A percentile compares a stretch with the other conserved stretches of the same genome.
phyloP scores from a whole-genome alignment of 2,113 vertebrate species.

The Triplophysa dalaica region DNA sequence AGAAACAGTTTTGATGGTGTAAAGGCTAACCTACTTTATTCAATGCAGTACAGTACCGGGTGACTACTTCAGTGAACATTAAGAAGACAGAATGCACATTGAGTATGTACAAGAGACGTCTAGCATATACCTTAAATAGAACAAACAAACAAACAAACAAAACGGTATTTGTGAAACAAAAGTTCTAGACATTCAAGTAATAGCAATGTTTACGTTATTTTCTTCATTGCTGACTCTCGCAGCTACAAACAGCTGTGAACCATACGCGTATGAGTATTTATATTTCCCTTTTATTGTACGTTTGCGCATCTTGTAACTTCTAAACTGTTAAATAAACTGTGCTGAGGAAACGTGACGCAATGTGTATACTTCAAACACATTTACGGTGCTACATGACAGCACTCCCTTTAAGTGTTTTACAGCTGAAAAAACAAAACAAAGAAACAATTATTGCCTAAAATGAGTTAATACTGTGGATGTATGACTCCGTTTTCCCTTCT shows the following conservation, averaged over 20 bases:
- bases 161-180: slow-evolving; percentile 82
- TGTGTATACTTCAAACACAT: not conserved
- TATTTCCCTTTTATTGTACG: not conserved
- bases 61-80: slow-evolving; percentile 97
- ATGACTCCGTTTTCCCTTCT: slow-evolving; percentile 63
- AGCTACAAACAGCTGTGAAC: slow-evolving; percentile 65
- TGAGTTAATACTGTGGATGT: slow-evolving; percentile 57
- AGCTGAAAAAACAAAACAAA: slow-evolving; percentile 38
- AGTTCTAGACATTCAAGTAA: slow-evolving; percentile 94
- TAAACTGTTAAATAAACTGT: not conserved
- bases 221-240: slow-evolving; percentile 67
- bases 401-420: slow-evolving; percentile 66
- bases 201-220: slow-evolving; percentile 95
- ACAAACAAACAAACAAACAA: slow-evolving; percentile 85
- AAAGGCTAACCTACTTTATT: slow-evolving; percentile 99
- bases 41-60: slow-evolving; percentile 99
- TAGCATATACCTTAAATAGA: slow-evolving; percentile 87
- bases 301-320: not conserved
- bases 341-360: not conserved
- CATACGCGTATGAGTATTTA: slow-evolving; percentile 14
- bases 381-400: slow-evolving; percentile 68
- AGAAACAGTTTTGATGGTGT: slow-evolving; percentile 72
- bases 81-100: slow-evolving; percentile 86
- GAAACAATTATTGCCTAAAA: slow-evolving; percentile 66
- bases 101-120: slow-evolving; percentile 86